These are phyloP conservation scores for Pangasianodon gigas DNA, from an alignment of 2,113 vertebrate species.

Conservation along the genomic window DNA sequence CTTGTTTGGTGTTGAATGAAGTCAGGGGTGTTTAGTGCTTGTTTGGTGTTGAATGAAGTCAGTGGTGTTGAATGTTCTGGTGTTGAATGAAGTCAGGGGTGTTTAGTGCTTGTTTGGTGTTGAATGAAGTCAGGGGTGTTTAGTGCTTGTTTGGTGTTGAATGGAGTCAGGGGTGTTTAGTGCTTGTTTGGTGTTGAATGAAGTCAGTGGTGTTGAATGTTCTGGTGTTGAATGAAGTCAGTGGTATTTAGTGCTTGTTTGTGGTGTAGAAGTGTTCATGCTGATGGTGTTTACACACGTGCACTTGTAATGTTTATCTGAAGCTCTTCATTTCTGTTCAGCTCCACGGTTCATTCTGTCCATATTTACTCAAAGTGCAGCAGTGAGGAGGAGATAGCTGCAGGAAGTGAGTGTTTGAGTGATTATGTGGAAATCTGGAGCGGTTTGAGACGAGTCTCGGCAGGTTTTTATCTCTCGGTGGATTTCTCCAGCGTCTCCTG, in stretches of 20 bases:
- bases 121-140: no score
- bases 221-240: neutral
- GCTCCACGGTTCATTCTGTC: neutral
- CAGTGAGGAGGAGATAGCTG: neutral
- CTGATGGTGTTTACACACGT: neutral
- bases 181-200: no score
- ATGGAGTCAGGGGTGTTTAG: neutral
- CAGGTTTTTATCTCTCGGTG: neutral
- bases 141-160: neutral
- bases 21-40: no score
- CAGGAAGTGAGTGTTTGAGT: neutral
- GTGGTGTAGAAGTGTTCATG: neutral
- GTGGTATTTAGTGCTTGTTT: neutral
- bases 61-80: no score
- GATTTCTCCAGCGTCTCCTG: neutral
- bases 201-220: no score
- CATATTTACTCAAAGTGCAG: neutral
- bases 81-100: no score
- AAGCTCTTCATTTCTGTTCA: neutral
- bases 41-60: no score
- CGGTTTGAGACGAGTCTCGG: neutral
- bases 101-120: no score
- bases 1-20: no score
- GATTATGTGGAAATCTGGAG: neutral
- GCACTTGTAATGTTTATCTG: neutral